Conservation (phyloP, 2,113 vertebrate genomes). For the Pedionomus torquatus region DNA sequence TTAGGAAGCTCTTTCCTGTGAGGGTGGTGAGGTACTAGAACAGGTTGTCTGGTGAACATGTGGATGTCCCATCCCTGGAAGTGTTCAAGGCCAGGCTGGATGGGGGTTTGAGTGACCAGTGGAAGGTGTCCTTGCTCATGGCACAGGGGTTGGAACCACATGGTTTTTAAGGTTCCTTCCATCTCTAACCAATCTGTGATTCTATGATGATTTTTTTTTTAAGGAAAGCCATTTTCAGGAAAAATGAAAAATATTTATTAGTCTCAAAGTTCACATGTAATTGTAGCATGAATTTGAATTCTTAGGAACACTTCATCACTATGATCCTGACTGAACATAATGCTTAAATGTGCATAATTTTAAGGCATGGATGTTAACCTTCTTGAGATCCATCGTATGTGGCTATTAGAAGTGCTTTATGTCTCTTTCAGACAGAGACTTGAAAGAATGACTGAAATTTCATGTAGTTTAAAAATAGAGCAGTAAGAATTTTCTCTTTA, state of each 20-base stretch:
- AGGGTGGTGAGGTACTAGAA: too few relatives aligned
- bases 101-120: too few relatives aligned
- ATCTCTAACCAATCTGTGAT: too few relatives aligned
- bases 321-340: neutral
- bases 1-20: too few relatives aligned
- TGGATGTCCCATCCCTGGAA: too few relatives aligned
- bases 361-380: neutral
- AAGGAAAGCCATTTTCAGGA: neutral
- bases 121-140: too few relatives aligned
- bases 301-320: neutral
- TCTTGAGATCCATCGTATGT: neutral
- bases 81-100: too few relatives aligned
- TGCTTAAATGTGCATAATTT: neutral
- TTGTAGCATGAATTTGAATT: neutral
- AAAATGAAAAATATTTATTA: neutral
- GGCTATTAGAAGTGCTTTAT: neutral
- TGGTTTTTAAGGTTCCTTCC: too few relatives aligned
- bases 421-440: neutral
- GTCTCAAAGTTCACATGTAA: neutral
- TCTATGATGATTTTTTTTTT: neutral
- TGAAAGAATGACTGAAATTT: neutral
- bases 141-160: too few relatives aligned
- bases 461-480: neutral
- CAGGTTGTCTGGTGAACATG: too few relatives aligned
- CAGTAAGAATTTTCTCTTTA: neutral